phyloP scores from a whole-genome alignment of 2,113 vertebrate species.

The Thryonomys swinderianus region DNA sequence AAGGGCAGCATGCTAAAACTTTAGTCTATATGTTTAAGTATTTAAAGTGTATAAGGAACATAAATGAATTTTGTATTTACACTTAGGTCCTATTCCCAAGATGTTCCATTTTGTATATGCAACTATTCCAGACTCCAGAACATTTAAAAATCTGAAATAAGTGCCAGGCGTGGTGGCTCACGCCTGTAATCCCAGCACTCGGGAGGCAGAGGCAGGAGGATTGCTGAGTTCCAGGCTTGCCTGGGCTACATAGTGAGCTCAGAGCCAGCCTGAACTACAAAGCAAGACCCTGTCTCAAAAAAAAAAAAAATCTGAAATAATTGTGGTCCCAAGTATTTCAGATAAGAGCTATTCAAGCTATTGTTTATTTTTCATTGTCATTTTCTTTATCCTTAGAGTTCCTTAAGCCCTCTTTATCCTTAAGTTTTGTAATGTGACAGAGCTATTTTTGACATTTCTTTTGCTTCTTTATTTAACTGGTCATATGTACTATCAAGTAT shows the following conservation, averaged over 20 bases:
- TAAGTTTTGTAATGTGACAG: background rate
- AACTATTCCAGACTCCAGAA: background rate
- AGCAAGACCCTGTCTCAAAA: too few relatives aligned
- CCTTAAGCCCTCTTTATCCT: too few relatives aligned
- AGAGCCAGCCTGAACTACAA: too few relatives aligned
- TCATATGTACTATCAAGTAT: background rate
- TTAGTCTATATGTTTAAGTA: too few relatives aligned
- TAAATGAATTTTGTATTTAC: background rate
- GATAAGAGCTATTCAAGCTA: background rate
- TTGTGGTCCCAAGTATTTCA: background rate
- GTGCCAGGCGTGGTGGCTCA: too few relatives aligned
- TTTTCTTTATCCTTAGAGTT: background rate
- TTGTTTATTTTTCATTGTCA: background rate
- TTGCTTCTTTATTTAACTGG: conserved; percentile 41
- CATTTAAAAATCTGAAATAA: background rate
- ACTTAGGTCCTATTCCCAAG: background rate
- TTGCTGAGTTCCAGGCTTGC: too few relatives aligned
- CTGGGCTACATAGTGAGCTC: too few relatives aligned
- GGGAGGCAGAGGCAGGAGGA: too few relatives aligned
- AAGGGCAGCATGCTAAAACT: background rate
- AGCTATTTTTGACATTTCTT: conserved; percentile 51
- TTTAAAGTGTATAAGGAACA: background rate
- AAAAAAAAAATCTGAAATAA: background rate
- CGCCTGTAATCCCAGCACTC: too few relatives aligned
- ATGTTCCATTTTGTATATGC: background rate